phyloP scores from a whole-genome alignment of 1,140 invertebrate genomes.

The Eupeodes corollae region DNA sequence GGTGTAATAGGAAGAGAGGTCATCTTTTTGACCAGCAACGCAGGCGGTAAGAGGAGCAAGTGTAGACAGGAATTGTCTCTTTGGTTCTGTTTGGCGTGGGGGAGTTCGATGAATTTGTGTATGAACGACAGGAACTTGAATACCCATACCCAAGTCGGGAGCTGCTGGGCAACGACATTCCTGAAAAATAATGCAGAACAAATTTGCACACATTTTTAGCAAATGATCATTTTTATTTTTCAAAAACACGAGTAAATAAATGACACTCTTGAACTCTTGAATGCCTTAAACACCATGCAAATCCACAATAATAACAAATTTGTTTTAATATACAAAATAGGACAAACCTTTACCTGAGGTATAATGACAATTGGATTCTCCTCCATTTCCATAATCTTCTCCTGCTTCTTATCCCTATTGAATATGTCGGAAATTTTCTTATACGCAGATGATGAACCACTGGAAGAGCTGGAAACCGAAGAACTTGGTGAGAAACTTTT shows the following conservation, averaged over 20 bases:
- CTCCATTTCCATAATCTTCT: constrained; percentile 35
- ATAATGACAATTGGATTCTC: constrained; percentile 39
- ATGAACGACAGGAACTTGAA: constrained; percentile 33
- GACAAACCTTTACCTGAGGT: constrained; percentile 19
- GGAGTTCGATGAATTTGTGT: constrained; percentile 34
- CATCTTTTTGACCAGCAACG: constrained; percentile 51
- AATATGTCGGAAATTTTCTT: constrained; percentile 57
- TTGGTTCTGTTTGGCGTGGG: constrained; percentile 38
- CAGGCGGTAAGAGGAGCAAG: constrained; percentile 62
- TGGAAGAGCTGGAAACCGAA: constrained; percentile 41
- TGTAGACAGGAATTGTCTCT: constrained; percentile 63
- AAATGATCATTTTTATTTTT: neutral
- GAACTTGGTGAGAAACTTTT: constrained; percentile 46
- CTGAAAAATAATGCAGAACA: constrained; percentile 12
- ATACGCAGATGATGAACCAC: constrained; percentile 49
- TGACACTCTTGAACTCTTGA: too few species aligned
- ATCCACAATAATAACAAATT: too few species aligned
- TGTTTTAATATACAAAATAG: neutral
- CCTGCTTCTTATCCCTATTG: constrained; percentile 41
- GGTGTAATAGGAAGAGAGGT: constrained; percentile 58
- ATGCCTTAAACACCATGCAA: too few species aligned
- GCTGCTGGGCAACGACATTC: constrained; percentile 37
- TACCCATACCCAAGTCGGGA: constrained; percentile 48
- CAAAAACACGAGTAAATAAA: too few species aligned
- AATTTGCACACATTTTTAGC: neutral